Percentiles rank a stretch among this genome's conserved stretches.
phyloP scores from a whole-genome alignment of 2,888 invertebrate species.

The Pinctada fucata region DNA sequence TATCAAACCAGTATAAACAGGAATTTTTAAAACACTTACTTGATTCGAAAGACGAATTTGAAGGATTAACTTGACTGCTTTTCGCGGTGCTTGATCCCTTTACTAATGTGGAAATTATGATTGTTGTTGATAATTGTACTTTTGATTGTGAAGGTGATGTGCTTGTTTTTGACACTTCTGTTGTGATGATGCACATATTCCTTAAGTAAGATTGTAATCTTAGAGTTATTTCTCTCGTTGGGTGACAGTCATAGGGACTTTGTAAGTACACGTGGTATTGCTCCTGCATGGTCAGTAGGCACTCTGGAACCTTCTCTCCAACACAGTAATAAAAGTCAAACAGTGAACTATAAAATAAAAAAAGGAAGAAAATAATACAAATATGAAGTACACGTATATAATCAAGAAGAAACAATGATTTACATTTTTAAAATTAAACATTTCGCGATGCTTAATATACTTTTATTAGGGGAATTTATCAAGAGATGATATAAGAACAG shows the following conservation, averaged over 20 bases:
- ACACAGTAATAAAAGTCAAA: slow-evolving; percentile 14
- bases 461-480: too few species aligned
- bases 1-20: too few species aligned
- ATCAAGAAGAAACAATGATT: too few species aligned
- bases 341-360: slow-evolving; percentile 6
- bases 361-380: background rate
- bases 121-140: background rate
- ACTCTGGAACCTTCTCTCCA: slow-evolving; percentile 6
- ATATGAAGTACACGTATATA: too few species aligned
- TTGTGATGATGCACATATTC: background rate
- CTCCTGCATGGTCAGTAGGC: background rate
- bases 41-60: background rate
- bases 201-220: background rate
- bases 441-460: too few species aligned
- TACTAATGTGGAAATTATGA: background rate
- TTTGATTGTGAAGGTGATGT: background rate
- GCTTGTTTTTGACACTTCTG: background rate
- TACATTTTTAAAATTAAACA: too few species aligned
- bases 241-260: slow-evolving; percentile 12
- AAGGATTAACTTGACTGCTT: background rate
- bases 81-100: background rate
- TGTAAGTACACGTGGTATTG: background rate
- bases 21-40: background rate
- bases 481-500: too few species aligned
- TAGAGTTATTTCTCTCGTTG: background rate